Evolutionary conservation across 2,113 vertebrate genomes (phyloP).

Genomic region (Ardeotis arabs): DNA sequence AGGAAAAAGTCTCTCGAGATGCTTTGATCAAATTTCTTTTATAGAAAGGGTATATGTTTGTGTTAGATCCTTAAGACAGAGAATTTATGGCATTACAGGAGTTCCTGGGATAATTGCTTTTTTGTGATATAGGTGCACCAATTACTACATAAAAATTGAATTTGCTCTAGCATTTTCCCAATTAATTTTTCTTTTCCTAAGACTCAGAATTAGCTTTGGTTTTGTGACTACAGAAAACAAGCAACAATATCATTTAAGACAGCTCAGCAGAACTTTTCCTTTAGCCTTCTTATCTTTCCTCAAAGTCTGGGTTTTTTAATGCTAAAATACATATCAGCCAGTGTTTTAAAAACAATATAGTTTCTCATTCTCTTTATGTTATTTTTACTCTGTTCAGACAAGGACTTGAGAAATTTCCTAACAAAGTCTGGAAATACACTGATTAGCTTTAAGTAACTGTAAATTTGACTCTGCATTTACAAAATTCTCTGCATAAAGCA

Average conservation of each 20-base stretch:
- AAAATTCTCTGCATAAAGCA: neutral
- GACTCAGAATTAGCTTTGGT: neutral
- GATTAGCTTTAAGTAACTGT: neutral
- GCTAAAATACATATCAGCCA: neutral
- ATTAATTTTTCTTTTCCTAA: slow-evolving; percentile 28
- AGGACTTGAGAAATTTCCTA: neutral
- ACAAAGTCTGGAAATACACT: neutral
- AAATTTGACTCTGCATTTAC: neutral
- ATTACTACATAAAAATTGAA: slow-evolving; percentile 29
- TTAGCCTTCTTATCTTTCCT: neutral
- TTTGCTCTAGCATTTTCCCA: slow-evolving; percentile 15
- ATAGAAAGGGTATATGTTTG: neutral
- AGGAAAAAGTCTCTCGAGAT: neutral
- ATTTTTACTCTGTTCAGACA: neutral
- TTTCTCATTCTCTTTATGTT: neutral
- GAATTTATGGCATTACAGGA: neutral
- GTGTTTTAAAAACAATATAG: neutral
- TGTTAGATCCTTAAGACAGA: neutral
- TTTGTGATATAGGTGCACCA: slow-evolving; percentile 13
- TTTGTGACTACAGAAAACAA: slow-evolving; percentile 2
- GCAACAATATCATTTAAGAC: neutral
- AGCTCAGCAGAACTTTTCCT: neutral
- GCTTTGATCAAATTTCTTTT: neutral
- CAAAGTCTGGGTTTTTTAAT: neutral
- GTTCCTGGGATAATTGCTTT: neutral